Percentiles rank a stretch among this genome's conserved stretches.
Conservation (phyloP, 2,797 vertebrate genomes). For the Cygnus olor region DNA sequence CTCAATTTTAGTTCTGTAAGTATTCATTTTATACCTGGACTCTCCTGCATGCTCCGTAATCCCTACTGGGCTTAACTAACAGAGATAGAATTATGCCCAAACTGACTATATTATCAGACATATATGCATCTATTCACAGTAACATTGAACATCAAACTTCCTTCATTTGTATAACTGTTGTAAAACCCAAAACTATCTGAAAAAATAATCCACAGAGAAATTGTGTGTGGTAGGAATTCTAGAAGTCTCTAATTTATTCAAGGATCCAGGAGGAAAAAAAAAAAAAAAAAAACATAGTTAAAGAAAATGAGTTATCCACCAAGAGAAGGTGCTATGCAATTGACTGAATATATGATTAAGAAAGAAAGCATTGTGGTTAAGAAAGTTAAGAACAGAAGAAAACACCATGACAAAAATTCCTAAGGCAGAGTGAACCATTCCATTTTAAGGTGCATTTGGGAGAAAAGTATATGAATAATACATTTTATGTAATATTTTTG, state of each 20-base stretch:
- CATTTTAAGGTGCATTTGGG: constrained; percentile 58
- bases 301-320: neutral
- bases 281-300: neutral
- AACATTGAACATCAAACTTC: neutral
- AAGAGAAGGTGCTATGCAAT: neutral
- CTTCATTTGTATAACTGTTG: neutral
- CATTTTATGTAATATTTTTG: constrained; percentile 66
- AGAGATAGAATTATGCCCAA: neutral
- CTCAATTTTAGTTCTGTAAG: neutral
- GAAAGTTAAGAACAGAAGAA: constrained; percentile 44
- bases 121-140: neutral
- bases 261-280: neutral
- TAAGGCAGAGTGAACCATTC: constrained; percentile 30
- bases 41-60: neutral
- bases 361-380: neutral
- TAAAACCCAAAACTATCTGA: neutral
- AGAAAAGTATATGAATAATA: constrained; percentile 64
- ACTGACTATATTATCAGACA: neutral
- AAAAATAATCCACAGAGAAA: neutral
- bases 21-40: neutral
- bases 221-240: neutral
- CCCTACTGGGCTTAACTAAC: neutral
- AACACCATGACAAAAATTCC: constrained; percentile 21
- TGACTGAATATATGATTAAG: constrained; percentile 27
- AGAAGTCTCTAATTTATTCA: neutral